Percentiles rank a stretch among this genome's conserved stretches.
Conservation (phyloP, 2,888 invertebrate species). For the Caenorhabditis virilis region DNA sequence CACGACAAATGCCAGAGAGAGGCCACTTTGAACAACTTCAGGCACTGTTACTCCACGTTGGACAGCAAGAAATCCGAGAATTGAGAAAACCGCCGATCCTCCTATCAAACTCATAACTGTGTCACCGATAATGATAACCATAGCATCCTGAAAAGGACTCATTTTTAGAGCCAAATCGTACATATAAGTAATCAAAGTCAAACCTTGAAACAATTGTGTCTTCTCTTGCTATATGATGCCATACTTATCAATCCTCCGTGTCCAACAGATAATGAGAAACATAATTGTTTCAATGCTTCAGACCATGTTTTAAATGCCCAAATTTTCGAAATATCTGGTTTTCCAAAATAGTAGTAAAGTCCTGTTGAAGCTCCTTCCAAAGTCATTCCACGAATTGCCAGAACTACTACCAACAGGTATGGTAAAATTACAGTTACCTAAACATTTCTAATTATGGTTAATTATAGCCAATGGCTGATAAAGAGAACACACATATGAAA, state of each 20-base stretch:
- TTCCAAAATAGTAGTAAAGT: constrained; percentile 34
- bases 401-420: constrained; percentile 27
- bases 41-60: constrained; percentile 13
- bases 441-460: not conserved
- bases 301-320: constrained; percentile 46
- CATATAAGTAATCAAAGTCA: not conserved
- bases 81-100: constrained; percentile 50
- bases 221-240: constrained; percentile 53
- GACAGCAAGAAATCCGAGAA: constrained; percentile 48
- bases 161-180: not conserved
- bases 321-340: constrained; percentile 44
- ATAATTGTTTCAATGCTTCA: constrained; percentile 57
- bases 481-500: not conserved
- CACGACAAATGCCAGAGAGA: constrained; percentile 69
- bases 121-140: constrained; percentile 57
- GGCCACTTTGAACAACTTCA: constrained; percentile 57
- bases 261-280: constrained; percentile 60
- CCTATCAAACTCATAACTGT: constrained; percentile 50
- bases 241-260: constrained; percentile 58
- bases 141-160: constrained; percentile 42
- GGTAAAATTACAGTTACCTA: constrained; percentile 40
- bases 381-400: constrained; percentile 55
- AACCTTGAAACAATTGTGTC: constrained; percentile 57
- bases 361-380: constrained; percentile 55
- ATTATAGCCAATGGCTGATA: too few relatives aligned